Base-by-base conservation (phyloP, 2,797 vertebrate species). In the Anomalospiza imberbis region DNA sequence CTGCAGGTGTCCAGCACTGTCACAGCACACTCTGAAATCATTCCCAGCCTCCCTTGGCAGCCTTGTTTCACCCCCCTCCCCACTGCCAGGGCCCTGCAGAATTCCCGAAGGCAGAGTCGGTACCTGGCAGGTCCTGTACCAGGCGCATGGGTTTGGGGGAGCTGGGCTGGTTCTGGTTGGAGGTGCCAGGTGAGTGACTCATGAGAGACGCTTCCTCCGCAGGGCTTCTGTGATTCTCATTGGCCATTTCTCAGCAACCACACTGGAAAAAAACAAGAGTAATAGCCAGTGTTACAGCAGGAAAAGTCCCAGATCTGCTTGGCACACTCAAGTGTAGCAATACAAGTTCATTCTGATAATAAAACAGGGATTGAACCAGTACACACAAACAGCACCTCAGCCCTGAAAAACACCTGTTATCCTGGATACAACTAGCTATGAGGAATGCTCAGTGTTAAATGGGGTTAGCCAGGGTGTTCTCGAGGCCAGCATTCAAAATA, bases 111-210 rank as follows among this genome's bases (percentile, higher is more conserved):
- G 45, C 60, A 55, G 47, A 7, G 40, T 0, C 0, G 3, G 70
- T 98, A 99, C 99, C 99, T 99, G 99, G 99, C 75, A 99, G 98
- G 94, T 99, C 99, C 95, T 99, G 99, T 38, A 97, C 97, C 90
- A 98, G 97, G 94, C 99, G 99, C 91, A 98, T 94, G 58, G 98
- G 97, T 78, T 98, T 98, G 91, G 99, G 99, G 93, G 99, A 99
- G 92, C 98, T 98, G 53, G 99, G 98, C 61, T 98, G 98, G 92
- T 96, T 98, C 96, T 99, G 98, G 75, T 98, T 98, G 84, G 99
- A 98, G 89, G 97, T 98, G 77, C 98, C 97, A 10, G 99, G 99
- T 90, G 99, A 98, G 95, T 98, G 98, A 96, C 98, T 98, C 97
- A 98, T 94, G 94, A 99, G 96, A 71, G 98, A 98, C 0, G 95